Percentiles rank a stretch among this genome's conserved stretches.
These are phyloP conservation scores for Sialis fuliginosa DNA, from an alignment of 2,888 invertebrate species.

Conservation along the genomic window DNA sequence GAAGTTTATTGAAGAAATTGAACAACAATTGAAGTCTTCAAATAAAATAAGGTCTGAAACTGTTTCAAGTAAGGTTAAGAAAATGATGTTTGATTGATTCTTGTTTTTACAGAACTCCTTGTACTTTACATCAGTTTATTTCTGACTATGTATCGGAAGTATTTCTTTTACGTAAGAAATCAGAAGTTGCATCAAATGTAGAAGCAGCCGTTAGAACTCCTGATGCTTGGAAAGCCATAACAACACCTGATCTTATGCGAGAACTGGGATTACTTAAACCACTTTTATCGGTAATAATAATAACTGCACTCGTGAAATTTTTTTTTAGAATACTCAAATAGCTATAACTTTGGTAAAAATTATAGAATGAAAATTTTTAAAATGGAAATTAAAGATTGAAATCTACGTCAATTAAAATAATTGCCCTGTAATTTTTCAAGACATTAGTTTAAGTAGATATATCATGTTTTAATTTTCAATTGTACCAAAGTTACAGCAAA, in stretches of 20 bases:
- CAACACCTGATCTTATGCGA: constrained; percentile 48
- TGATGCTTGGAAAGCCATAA: constrained; percentile 63
- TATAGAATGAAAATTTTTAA: too few species aligned
- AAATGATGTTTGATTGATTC: constrained; percentile 13
- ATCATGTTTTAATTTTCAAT: too few species aligned
- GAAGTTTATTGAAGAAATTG: constrained; percentile 71
- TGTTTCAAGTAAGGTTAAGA: constrained; percentile 1
- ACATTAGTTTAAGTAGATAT: too few species aligned
- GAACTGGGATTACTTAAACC: constrained; percentile 43
- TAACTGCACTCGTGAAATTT: too few species aligned
- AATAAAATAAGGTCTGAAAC: background rate
- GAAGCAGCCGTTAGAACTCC: constrained; percentile 55
- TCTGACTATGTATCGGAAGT: constrained; percentile 75
- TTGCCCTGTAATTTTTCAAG: too few species aligned
- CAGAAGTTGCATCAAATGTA: constrained; percentile 41
- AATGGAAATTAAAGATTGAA: too few species aligned
- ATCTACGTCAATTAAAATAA: too few species aligned
- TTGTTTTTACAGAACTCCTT: constrained; percentile 33
- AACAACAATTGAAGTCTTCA: constrained; percentile 24
- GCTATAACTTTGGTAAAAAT: too few species aligned
- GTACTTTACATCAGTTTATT: constrained; percentile 67
- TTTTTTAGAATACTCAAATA: too few species aligned
- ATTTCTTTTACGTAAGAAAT: constrained; percentile 62
- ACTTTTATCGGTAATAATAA: constrained; percentile 33
- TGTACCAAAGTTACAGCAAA: too few species aligned